Evolutionary conservation across 2,113 vertebrate species (phyloP), one percentile per base, ranked within the genome.

Genomic region (Seriola aureovittata): DNA sequence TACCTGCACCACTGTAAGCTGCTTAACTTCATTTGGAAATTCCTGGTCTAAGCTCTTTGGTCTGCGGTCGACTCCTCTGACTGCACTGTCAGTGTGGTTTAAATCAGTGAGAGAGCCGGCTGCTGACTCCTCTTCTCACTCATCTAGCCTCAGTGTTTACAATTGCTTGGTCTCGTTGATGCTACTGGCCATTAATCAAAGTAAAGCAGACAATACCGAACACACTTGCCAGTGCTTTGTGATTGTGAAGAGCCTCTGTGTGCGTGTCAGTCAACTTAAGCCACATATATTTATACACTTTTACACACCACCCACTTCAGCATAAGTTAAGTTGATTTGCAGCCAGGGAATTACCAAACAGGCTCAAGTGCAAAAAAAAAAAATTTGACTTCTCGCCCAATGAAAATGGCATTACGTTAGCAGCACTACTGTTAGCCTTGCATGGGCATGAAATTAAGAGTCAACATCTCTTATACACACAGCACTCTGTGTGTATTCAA

Each of bases 1-100:
- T 88, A 92, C 87, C 88, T 90, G 88, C 66, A 23, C 19, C 40
- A 4, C 65, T 32, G 46, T 93, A 92, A 94, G 92, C 91, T 55
- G 82, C 88, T 94, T 91, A 90, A 73, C 89, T 88, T 82, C 52
- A 85, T 85, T 87, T 89, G 78, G 82, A 70, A 86, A 87, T 89
- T 92, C 79, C 83, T 77, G 29, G 36, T 79, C 60, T 88, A 88
- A 94, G 88, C 86, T 74, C 76, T 52, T 68, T 29, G 5, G 55
- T 67, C 68, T 68, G 48, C 2, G 48, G 29, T 58, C 38, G 6
- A 42, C 36, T 12, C 44, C 85, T 81, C 80, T 72, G 79, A 82
- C 68, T 63, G 73, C 48, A 40, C 7, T 34, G 85, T 85, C 84
- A 88, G 84, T 81, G 85, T 72, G 81, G 48, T 78, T 82, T 72